Evolutionary conservation across 2,888 invertebrate species (phyloP).

Genomic region (Harpagoxenus sublaevis): DNA sequence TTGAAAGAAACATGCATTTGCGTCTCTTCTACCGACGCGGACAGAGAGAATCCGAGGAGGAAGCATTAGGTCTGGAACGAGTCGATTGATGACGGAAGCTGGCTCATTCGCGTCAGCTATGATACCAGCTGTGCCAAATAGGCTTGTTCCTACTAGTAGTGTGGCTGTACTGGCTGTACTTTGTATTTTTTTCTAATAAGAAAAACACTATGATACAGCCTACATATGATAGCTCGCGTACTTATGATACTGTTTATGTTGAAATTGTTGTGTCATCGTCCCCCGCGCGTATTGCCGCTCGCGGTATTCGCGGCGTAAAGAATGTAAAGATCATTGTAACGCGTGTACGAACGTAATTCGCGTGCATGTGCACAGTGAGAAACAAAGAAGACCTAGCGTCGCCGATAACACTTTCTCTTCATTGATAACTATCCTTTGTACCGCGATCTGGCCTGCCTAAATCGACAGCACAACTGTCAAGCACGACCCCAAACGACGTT

Average conservation of each 20-base stretch:
- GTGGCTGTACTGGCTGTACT: too few species aligned
- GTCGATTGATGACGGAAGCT: constrained; percentile 49
- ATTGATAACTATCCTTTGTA: constrained; percentile 71
- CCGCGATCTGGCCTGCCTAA: constrained; percentile 43
- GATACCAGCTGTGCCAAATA: background rate
- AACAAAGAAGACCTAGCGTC: constrained; percentile 49
- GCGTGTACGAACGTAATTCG: constrained; percentile 11
- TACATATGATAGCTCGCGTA: background rate
- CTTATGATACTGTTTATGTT: constrained; percentile 64
- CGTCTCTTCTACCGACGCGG: constrained; percentile 37
- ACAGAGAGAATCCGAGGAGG: background rate
- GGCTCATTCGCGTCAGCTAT: background rate
- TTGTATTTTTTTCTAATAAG: too few species aligned
- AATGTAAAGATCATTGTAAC: constrained; percentile 74
- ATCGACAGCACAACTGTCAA: constrained; percentile 43
- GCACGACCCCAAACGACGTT: background rate
- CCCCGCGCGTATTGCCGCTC: constrained; percentile 32
- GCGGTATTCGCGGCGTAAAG: constrained; percentile 60
- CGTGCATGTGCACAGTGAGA: constrained; percentile 27
- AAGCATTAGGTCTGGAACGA: constrained; percentile 29
- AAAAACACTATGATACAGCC: too few species aligned
- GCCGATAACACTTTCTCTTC: constrained; percentile 59
- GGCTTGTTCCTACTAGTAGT: too few species aligned
- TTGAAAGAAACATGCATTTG: background rate
- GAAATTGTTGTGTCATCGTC: constrained; percentile 73